Conservation (phyloP, 1,140 invertebrate species). For the Drosophila mauritiana region DNA sequence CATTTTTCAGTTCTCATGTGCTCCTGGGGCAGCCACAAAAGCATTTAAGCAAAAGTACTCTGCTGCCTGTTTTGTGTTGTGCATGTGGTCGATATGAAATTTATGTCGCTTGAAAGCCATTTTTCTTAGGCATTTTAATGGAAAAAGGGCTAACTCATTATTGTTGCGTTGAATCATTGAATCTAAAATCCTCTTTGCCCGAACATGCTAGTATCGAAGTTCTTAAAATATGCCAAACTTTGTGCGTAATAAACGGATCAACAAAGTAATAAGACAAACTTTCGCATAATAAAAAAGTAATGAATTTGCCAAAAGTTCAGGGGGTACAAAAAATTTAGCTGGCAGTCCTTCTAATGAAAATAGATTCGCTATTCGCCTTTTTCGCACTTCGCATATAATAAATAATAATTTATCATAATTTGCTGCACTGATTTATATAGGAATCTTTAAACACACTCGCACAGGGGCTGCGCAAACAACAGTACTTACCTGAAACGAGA, state of each 20-base stretch:
- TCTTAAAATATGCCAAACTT: slow-evolving; percentile 83
- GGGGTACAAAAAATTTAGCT: slow-evolving; percentile 21
- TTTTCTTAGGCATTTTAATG: slow-evolving; percentile 60
- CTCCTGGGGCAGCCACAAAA: slow-evolving; percentile 52
- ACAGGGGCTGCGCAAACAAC: slow-evolving; percentile 1
- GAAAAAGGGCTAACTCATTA: slow-evolving; percentile 43
- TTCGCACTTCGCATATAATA: slow-evolving; percentile 30
- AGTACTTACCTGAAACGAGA: slow-evolving; percentile 61
- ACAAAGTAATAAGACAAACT: slow-evolving; percentile 47
- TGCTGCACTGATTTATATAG: slow-evolving; percentile 68
- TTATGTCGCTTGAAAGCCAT: slow-evolving; percentile 27
- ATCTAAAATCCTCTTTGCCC: slow-evolving; percentile 16
- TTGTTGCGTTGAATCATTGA: slow-evolving; percentile 40
- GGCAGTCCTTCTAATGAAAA: slow-evolving; percentile 65
- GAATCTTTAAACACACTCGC: slow-evolving; percentile 49
- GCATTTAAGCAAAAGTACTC: slow-evolving; percentile 66
- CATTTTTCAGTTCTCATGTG: slow-evolving; percentile 39
- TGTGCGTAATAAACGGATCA: slow-evolving; percentile 53
- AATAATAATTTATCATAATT: slow-evolving; percentile 77
- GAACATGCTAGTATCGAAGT: slow-evolving; percentile 81
- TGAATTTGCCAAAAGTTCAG: slow-evolving; percentile 20
- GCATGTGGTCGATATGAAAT: slow-evolving; percentile 51
- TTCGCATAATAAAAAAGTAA: slow-evolving; percentile 77
- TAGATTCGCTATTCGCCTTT: slow-evolving; percentile 69
- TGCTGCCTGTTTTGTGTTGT: slow-evolving; percentile 12